Percentiles rank a stretch among this genome's conserved stretches.
phyloP scores from a whole-genome alignment of 2,888 invertebrate genomes.

The Drosophila monieri region DNA sequence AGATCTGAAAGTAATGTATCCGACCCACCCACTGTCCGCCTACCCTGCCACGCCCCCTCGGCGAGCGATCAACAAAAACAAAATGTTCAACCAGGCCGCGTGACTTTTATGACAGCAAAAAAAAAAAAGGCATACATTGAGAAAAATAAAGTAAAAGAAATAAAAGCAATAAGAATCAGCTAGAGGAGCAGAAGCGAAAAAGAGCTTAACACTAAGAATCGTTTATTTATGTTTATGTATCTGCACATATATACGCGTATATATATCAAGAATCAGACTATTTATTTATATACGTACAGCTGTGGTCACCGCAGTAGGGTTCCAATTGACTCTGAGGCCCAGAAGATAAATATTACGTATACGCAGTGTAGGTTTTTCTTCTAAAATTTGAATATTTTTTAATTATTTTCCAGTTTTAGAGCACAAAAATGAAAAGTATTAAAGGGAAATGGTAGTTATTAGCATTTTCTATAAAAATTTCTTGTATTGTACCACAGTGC shows the following conservation, averaged over 20 bases:
- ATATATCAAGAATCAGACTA: not conserved
- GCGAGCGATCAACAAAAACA: conserved; percentile 6
- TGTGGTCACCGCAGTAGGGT: conserved; percentile 5
- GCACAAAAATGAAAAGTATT: no score
- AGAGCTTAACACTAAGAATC: conserved; percentile 30
- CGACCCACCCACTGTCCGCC: conserved; percentile 3
- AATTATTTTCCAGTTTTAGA: no score
- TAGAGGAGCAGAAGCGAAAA: conserved; percentile 21
- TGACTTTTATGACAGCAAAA: conserved; percentile 52
- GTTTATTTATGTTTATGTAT: conserved; percentile 52
- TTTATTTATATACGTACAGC: conserved; percentile 27
- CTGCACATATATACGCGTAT: not conserved
- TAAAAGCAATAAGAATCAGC: conserved; percentile 10
- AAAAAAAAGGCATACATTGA: conserved; percentile 6
- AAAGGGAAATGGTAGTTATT: not conserved
- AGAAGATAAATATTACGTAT: not conserved
- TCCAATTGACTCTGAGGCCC: not conserved
- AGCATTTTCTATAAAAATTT: not conserved
- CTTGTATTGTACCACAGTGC: not conserved
- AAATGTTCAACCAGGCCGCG: conserved; percentile 42
- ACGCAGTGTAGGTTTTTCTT: not conserved
- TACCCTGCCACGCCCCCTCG: conserved; percentile 13
- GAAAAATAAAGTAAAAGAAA: conserved; percentile 9
- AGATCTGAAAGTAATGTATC: conserved; percentile 17
- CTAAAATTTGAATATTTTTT: no score